Evolutionary conservation across 2,113 vertebrate species (phyloP), one percentile per base, ranked within the genome.

Genomic region (Phaetusa simplex): DNA sequence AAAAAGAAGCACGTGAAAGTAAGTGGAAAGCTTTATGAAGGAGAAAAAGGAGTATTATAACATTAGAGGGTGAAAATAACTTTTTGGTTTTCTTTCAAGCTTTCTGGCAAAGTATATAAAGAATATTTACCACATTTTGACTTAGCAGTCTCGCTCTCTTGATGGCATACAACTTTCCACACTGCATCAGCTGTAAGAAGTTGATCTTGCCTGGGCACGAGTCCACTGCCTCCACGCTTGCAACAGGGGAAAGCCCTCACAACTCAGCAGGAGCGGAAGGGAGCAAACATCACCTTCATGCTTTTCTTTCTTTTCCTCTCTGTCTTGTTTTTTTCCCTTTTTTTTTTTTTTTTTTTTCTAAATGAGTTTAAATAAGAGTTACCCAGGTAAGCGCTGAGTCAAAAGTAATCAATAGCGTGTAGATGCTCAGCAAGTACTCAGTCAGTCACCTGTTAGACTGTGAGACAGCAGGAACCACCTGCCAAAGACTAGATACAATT

Each of bases 401-500:
- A 23, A 32, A 78, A 59, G 84, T 62, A 53, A 90, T 38, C 66
- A 86, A 79, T 5, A 71, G 73, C 76, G 78, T 12, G 45, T 17
- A 58, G 20, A 89, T 53, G 65, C 49, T 26, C 29, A 84, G 79
- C 71, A 87, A 94, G 83, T 56, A 73, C 53, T 82, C 30, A 26
- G 77, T 71, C 55, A 87, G 77, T 70, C 55, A 87, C 55, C 45
- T 59, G n/a, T 83, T 27, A 55, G 29, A 34, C 53, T 84, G 83
- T 26, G 65, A 91, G 86, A 94, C 55, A 86, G 66, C 53, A 90
- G 61, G 50, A 93, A 88, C 71, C 93, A 87, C 88, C 88, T 74
- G 76, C 71, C 90, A 93, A 78, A n/a, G 64, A 82, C 86, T 21
- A 49, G 94, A 94, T 82, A 90, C 82, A 86, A 95, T 94, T 84